These are phyloP conservation scores for Drosophila suzukii DNA, from an alignment of 1,140 invertebrate genomes.

Conservation along the genomic window DNA sequence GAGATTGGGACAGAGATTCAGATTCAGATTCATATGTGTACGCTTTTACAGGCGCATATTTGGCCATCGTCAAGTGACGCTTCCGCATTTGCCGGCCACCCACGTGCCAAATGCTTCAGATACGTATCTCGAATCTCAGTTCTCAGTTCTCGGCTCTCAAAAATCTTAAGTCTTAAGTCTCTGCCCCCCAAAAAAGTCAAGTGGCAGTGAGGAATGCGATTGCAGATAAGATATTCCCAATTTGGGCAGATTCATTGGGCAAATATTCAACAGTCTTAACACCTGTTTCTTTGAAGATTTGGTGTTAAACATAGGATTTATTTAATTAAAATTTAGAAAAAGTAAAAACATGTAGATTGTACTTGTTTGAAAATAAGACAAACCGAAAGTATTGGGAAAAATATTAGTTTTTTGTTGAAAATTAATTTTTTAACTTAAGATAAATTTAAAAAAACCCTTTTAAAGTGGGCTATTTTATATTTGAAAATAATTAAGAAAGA, in stretches of 20 bases:
- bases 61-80: slow-evolving; percentile 58
- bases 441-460: too few relatives aligned
- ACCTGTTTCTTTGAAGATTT: neutral
- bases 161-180: neutral
- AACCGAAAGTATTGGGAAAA: too few relatives aligned
- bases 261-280: neutral
- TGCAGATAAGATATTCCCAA: slow-evolving; percentile 6
- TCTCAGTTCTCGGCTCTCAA: neutral
- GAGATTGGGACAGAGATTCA: neutral
- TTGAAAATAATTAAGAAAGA: too few relatives aligned
- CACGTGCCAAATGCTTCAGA: slow-evolving; percentile 58
- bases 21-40: slow-evolving; percentile 14
- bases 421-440: too few relatives aligned
- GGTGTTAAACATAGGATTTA: too few relatives aligned
- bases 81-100: slow-evolving; percentile 70
- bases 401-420: too few relatives aligned
- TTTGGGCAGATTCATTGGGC: neutral
- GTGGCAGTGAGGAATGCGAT: slow-evolving; percentile 4
- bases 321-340: too few relatives aligned
- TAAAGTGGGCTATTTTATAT: too few relatives aligned
- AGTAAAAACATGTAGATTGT: too few relatives aligned
- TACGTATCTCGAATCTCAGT: slow-evolving; percentile 9
- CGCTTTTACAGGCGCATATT: slow-evolving; percentile 35
- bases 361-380: too few relatives aligned
- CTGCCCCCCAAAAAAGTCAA: slow-evolving; percentile 2